Conservation (phyloP, 2,797 vertebrate species). For the Cuniculus paca region DNA sequence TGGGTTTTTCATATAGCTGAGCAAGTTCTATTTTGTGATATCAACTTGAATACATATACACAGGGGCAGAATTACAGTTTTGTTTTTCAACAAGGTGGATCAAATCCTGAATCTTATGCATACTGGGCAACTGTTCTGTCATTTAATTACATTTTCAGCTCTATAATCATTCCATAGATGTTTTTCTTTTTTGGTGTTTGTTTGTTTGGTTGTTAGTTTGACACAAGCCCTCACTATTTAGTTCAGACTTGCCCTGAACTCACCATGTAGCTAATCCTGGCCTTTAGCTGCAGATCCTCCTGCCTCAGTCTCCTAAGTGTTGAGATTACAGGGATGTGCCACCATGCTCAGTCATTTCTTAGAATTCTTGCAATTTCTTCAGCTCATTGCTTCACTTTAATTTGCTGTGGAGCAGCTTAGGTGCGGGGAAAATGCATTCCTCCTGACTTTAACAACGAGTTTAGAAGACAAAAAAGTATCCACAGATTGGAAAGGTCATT, state of each 20-base stretch:
- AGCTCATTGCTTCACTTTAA: not conserved
- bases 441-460: not conserved
- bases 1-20: not conserved
- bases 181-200: not conserved
- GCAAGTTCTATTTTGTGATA: slow-evolving; percentile 23
- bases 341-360: not conserved
- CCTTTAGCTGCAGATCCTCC: not conserved
- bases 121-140: not conserved
- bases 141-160: not conserved
- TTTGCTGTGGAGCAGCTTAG: not conserved
- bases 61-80: not conserved
- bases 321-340: not conserved
- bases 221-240: not conserved
- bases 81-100: not conserved
- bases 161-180: slow-evolving; percentile 3
- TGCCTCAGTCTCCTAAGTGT: not conserved
- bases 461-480: not conserved
- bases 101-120: not conserved
- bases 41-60: not conserved
- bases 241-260: not conserved
- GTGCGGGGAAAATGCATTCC: not conserved
- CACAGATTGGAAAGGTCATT: slow-evolving; percentile 19
- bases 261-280: not conserved
- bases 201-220: not conserved
- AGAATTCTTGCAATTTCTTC: not conserved